These are phyloP conservation scores for Indri indri DNA, from an alignment of 2,113 vertebrate species.

Conservation along the genomic window DNA sequence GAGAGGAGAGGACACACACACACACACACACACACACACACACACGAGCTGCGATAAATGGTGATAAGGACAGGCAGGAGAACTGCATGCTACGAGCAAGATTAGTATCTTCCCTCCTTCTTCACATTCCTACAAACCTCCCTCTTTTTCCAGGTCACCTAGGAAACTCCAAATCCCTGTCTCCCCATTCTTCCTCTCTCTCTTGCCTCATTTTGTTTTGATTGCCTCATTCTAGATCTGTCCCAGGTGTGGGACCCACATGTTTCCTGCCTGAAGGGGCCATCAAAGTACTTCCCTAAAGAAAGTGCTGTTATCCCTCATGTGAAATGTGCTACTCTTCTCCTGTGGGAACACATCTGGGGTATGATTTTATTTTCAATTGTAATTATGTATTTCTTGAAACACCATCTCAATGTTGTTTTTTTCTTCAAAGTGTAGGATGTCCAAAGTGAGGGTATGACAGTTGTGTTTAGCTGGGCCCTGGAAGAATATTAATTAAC, in stretches of 20 bases:
- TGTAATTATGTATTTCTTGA: neutral
- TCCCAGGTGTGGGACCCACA: neutral
- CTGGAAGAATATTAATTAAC: neutral
- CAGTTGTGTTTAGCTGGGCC: neutral
- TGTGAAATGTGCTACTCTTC: neutral
- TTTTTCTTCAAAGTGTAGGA: neutral
- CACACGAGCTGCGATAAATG: accelerated
- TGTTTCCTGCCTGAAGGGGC: neutral
- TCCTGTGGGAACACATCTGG: neutral
- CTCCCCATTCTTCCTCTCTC: neutral
- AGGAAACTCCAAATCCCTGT: no score
- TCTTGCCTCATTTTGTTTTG: neutral
- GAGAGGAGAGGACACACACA: no score
- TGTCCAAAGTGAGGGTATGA: no score
- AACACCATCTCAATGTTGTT: neutral
- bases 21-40: neutral
- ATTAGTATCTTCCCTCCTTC: neutral
- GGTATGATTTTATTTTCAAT: neutral
- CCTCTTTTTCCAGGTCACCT: neutral
- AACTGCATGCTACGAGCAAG: neutral
- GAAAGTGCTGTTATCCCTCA: neutral
- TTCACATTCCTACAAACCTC: neutral
- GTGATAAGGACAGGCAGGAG: neutral
- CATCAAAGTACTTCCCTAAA: neutral
- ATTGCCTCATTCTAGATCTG: neutral